Percentiles rank a stretch among this genome's conserved stretches.
Conservation (phyloP, 2,797 vertebrate genomes). For the Lacerta bilineata region DNA sequence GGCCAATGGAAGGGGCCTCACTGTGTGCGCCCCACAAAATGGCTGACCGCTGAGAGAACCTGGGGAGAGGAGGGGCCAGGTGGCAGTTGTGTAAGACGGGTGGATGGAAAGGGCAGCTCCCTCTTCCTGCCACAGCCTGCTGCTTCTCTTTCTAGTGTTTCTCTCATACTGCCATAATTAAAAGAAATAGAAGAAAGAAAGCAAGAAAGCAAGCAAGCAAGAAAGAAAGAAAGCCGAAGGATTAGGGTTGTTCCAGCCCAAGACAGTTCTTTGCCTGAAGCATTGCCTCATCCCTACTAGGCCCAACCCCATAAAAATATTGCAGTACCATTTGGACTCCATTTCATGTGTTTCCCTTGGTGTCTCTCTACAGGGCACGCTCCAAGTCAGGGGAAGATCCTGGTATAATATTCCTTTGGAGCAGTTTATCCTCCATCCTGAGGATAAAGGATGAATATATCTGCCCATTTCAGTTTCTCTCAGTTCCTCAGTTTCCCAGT, state of each 20-base stretch:
- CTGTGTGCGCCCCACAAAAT: neutral
- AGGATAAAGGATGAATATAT: no score
- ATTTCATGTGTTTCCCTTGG: neutral
- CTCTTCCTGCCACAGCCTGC: neutral
- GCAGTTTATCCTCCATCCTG: no score
- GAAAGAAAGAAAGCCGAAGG: neutral
- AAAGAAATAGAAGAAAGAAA: neutral
- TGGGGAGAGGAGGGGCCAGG: neutral
- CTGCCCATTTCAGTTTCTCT: no score
- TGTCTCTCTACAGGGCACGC: neutral
- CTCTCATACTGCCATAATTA: neutral
- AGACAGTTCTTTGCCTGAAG: neutral
- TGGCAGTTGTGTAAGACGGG: neutral
- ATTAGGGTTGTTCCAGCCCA: neutral
- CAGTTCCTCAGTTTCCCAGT: no score
- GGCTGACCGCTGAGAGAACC: neutral
- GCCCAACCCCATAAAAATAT: neutral
- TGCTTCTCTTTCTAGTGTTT: neutral
- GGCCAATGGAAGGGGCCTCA: neutral
- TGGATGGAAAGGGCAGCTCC: neutral
- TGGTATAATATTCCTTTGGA: neutral
- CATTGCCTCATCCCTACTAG: neutral
- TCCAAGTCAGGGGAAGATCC: neutral
- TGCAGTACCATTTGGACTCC: neutral
- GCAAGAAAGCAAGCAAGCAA: neutral